Base-by-base conservation (phyloP, 2,113 vertebrate species). In the Piaya cayana region DNA sequence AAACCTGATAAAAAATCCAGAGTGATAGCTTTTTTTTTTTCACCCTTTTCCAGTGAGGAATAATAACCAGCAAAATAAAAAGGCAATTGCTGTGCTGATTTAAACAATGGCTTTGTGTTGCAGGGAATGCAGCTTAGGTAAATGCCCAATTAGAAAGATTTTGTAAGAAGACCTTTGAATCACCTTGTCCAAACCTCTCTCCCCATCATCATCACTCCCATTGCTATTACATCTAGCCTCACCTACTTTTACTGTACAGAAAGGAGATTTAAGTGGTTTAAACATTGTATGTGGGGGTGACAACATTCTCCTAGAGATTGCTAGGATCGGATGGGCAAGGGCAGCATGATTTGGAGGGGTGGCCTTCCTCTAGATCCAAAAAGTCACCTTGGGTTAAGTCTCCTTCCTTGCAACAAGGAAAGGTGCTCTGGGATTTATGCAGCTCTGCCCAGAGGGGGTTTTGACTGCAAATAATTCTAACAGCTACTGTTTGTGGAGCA, bases 101-200 rank as follows among this genome's bases (percentile, higher is more conserved):
- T 95, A 95, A 75, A 78, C 89, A 87, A 67, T 0, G 2, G 62
- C 90, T 94, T 72, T 23, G 23, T 60, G 72, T 53, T 62, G 47
- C 53, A 55, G 77, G 36, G 42, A 81, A 82, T 42, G n/a, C 53
- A 70, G 81, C 86, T 83, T 83, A 93, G 79, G 78, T 93, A 94
- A 95, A 93, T 96, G 86, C 60, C 86, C 92, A 92, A 67, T 96
- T 93, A 96, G 85, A 92, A 97, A 72, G 75, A 71, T 92, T 97
- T 92, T 86, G 86, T 89, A 95, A 92, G 29, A 70, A 82, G 45
- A 72, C 74, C 67, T 96, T 96, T 69, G 92, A 95, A 88, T 88
- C 45, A 55, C 86, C 87, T 65, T 2, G 8, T 86, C 86, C 16
- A 5, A 90, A 36, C 39, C 36, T 86, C 17, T 87, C 36, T 69